Evolutionary conservation across 2,888 invertebrate genomes (phyloP), one percentile per base, ranked within the genome.

Genomic region (Himalopsyche tibetana): DNA sequence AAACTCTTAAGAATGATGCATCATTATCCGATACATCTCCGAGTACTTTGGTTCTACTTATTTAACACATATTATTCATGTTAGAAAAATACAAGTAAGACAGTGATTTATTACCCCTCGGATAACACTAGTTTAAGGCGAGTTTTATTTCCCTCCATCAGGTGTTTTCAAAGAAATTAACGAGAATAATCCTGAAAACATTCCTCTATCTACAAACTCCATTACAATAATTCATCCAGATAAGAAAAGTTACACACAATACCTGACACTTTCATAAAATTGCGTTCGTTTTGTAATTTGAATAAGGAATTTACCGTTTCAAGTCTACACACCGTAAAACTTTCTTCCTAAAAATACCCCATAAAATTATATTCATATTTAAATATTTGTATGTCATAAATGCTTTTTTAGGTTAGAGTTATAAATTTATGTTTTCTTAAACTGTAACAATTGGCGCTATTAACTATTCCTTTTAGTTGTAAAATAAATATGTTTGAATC

Each of bases 241-340:
- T 74, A 74, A 74, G 74, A 74, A 74, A 74, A 74, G 74, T 74
- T 74, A 74, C 74, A 74, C 74, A 74, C 74, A 74, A 74, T 74
- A 74, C 19, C 74, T 74, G 74, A 74, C 74, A 38, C 74, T 74
- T 74, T 74, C 74, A 74, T 74, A 74, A 74, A 74, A 74, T 74
- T 74, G 28, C 74, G 74, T 74, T 74, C 74, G 74, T 74, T 74
- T 74, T 36, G 15, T 36, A 74, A 36, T 74, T 74, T 74, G 51
- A 15, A 15, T 51, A 51, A 51, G 51, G 51, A 51, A 15, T 51
- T 15, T 51, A 15, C 51, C 15, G 8, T 51, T 51, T 51, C 51
- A 51, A 15, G 51, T 15, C 51, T 51, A 15, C 51, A 19, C 28
- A 19, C 11, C 19, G 63, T 63, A 63, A 63, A 19, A 19, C 11